Evolutionary conservation across 1,140 invertebrate species (phyloP).

Genomic region (Triops cancriformis): DNA sequence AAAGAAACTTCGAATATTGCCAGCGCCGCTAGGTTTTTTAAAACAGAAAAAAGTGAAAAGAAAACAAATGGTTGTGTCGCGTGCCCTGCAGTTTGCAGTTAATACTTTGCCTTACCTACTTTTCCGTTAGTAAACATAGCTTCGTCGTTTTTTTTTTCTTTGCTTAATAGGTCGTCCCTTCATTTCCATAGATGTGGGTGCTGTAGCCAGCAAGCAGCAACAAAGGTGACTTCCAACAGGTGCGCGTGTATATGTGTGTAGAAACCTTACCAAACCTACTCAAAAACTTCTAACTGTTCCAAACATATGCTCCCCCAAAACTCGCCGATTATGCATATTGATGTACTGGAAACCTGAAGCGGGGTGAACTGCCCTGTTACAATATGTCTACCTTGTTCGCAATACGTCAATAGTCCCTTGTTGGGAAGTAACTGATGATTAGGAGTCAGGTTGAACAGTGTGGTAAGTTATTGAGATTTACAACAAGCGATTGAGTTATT

Average conservation of each 20-base stretch:
- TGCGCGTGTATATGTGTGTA: not conserved
- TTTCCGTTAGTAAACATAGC: not conserved
- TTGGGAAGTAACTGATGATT: too few relatives aligned
- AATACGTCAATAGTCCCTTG: too few relatives aligned
- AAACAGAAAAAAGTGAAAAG: not conserved
- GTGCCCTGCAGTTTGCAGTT: not conserved
- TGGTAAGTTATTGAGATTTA: too few relatives aligned
- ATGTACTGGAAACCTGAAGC: too few relatives aligned
- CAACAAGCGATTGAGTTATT: too few relatives aligned
- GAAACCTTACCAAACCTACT: not conserved
- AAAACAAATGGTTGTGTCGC: not conserved
- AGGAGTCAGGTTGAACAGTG: too few relatives aligned
- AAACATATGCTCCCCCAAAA: too few relatives aligned
- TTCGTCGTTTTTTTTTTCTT: not conserved
- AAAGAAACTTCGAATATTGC: not conserved
- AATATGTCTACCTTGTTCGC: too few relatives aligned
- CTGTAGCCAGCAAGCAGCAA: too few relatives aligned
- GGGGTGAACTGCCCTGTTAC: too few relatives aligned
- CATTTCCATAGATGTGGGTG: slow-evolving; percentile 13
- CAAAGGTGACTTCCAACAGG: not conserved
- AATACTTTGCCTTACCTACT: not conserved
- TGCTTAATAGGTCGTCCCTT: slow-evolving; percentile 4
- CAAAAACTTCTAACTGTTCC: too few relatives aligned
- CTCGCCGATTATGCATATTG: too few relatives aligned
- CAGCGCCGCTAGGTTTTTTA: not conserved